Conservation (phyloP, 1,140 invertebrate genomes). For the Drosophila bocki region DNA sequence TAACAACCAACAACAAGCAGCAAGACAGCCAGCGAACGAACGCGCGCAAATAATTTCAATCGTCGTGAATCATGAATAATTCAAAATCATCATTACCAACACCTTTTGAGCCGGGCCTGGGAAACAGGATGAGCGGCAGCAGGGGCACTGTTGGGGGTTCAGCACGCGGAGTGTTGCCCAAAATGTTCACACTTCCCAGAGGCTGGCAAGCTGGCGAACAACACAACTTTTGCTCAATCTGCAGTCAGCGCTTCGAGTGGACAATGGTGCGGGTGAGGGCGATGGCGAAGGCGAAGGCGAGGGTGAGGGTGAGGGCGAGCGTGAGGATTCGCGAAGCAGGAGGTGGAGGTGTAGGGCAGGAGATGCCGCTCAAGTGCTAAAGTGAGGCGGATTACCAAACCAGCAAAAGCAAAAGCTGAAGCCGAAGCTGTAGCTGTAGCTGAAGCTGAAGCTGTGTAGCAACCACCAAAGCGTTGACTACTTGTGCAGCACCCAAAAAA, state of each 20-base stretch:
- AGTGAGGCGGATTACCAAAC: conserved; percentile 79
- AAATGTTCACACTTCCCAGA: conserved; percentile 83
- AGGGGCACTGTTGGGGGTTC: background rate
- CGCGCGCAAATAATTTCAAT: conserved; percentile 82
- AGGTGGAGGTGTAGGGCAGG: conserved; percentile 35
- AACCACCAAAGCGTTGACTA: conserved; percentile 62
- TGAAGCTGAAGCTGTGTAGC: conserved; percentile 44
- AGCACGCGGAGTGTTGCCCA: conserved; percentile 75
- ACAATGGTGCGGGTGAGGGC: conserved; percentile 45
- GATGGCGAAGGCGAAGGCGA: background rate
- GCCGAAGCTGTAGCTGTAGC: conserved; percentile 18
- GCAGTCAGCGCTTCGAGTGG: conserved; percentile 75
- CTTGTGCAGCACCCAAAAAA: conserved; percentile 49
- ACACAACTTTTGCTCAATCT: conserved; percentile 81
- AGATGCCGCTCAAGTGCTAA: conserved; percentile 81
- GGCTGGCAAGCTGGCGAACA: conserved; percentile 54
- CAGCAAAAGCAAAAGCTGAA: conserved; percentile 61
- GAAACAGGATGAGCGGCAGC: conserved; percentile 22
- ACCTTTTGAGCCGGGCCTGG: conserved; percentile 75
- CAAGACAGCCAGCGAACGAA: conserved; percentile 12
- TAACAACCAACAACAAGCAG: conserved; percentile 60
- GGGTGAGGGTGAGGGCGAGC: background rate
- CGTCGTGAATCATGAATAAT: conserved; percentile 83
- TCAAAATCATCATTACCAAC: conserved; percentile 84
- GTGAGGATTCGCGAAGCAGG: conserved; percentile 15